Evolutionary conservation across 2,113 vertebrate species (phyloP).

Genomic region (Hyla sarda): DNA sequence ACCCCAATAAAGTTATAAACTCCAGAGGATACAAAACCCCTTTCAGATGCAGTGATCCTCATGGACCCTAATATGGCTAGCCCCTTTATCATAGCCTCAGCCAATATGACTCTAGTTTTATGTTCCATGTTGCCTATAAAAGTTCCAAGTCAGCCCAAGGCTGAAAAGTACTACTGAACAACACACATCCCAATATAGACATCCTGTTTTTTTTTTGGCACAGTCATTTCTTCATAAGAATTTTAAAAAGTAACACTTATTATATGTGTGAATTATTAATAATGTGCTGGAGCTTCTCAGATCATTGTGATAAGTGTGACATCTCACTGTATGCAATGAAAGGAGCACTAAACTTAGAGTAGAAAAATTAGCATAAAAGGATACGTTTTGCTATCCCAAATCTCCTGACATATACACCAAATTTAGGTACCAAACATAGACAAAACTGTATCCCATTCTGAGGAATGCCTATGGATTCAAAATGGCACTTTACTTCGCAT

Average conservation of each 20-base stretch:
- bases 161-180: not conserved
- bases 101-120: too few species aligned
- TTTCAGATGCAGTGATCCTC: not conserved
- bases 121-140: not conserved
- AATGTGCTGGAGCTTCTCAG: not conserved
- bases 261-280: conserved; percentile 3
- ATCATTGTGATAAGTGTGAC: not conserved
- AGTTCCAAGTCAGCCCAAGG: not conserved
- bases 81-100: not conserved
- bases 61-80: not conserved
- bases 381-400: too few species aligned
- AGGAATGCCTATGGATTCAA: too few species aligned
- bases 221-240: not conserved
- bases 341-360: not conserved
- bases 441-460: too few species aligned
- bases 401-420: too few species aligned
- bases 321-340: not conserved
- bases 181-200: not conserved
- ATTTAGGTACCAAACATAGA: too few species aligned
- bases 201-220: not conserved
- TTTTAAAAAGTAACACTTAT: not conserved
- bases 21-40: not conserved
- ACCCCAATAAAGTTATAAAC: not conserved
- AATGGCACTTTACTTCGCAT: too few species aligned
- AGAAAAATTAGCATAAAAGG: not conserved